Percentiles rank a stretch among this genome's conserved stretches.
These are phyloP conservation scores for Drosophila sp. DNA, from an alignment of 1,140 invertebrate species.

Conservation along the genomic window DNA sequence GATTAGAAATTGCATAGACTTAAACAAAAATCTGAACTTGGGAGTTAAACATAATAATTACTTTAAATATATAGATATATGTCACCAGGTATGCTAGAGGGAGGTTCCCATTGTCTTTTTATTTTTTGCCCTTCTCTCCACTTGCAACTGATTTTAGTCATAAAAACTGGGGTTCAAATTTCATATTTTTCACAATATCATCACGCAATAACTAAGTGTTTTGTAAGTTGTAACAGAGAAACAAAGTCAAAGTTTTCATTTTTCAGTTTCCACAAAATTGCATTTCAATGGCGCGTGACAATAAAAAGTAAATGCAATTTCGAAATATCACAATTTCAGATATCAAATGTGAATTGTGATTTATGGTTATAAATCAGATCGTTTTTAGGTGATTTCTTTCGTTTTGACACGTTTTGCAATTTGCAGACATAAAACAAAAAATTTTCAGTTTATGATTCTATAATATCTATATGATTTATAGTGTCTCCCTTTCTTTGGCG, in stretches of 20 bases:
- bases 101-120: conserved; percentile 2
- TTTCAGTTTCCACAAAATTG: conserved; percentile 46
- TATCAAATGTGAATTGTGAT: neutral
- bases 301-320: conserved; percentile 32
- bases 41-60: neutral
- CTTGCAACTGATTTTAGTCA: conserved; percentile 47
- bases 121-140: conserved; percentile 6
- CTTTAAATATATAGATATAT: neutral
- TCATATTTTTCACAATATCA: conserved; percentile 41
- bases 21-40: neutral
- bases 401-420: conserved; percentile 60
- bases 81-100: neutral
- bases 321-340: conserved; percentile 3
- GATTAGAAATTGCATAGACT: no score
- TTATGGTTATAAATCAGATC: neutral
- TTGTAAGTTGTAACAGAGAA: conserved; percentile 6
- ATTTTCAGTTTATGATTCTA: conserved; percentile 14
- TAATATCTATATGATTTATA: conserved; percentile 66
- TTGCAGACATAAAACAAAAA: conserved; percentile 37
- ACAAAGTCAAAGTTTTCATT: conserved; percentile 30
- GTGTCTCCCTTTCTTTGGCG: conserved; percentile 8
- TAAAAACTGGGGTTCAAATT: conserved; percentile 32
- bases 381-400: neutral
- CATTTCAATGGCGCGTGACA: conserved; percentile 63
- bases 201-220: conserved; percentile 22